Conservation (phyloP, 2,113 vertebrate species). For the Ictalurus punctatus region DNA sequence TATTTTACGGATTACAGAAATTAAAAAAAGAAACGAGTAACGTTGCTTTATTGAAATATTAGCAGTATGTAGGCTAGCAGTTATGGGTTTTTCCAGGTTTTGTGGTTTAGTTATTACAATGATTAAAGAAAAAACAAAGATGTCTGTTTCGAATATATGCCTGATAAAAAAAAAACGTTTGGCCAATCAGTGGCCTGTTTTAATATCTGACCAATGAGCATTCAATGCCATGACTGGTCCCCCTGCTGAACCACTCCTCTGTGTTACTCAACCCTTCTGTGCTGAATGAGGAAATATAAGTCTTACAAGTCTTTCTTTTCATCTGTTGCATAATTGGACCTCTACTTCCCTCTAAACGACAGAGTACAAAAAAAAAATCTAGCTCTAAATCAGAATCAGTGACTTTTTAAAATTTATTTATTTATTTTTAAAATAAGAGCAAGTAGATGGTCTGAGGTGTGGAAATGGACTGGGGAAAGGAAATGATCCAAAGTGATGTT, state of each 20-base stretch:
- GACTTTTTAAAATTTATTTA: neutral
- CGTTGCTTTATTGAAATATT: neutral
- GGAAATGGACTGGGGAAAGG: neutral
- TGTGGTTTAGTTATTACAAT: neutral
- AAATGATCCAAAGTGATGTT: neutral
- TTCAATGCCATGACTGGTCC: slow-evolving; percentile 46
- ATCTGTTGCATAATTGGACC: slow-evolving; percentile 19
- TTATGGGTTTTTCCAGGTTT: neutral
- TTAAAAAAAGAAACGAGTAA: neutral
- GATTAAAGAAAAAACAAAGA: too few species aligned
- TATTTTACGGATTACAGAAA: neutral
- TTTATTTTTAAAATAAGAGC: neutral
- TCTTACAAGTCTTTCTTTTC: slow-evolving; percentile 1
- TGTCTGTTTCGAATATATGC: neutral
- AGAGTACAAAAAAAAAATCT: neutral
- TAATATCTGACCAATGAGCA: slow-evolving; percentile 28
- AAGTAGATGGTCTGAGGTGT: neutral
- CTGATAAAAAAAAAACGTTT: neutral
- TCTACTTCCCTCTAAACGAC: slow-evolving; percentile 15
- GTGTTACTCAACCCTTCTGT: slow-evolving; percentile 59
- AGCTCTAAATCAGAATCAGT: neutral
- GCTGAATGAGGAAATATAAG: slow-evolving; percentile 20
- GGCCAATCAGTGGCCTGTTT: slow-evolving; percentile 3
- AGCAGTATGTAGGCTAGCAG: neutral
- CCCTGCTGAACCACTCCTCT: neutral